These are phyloP conservation scores for Argopecten irradians DNA, from an alignment of 1,140 invertebrate genomes.

Conservation along the genomic window DNA sequence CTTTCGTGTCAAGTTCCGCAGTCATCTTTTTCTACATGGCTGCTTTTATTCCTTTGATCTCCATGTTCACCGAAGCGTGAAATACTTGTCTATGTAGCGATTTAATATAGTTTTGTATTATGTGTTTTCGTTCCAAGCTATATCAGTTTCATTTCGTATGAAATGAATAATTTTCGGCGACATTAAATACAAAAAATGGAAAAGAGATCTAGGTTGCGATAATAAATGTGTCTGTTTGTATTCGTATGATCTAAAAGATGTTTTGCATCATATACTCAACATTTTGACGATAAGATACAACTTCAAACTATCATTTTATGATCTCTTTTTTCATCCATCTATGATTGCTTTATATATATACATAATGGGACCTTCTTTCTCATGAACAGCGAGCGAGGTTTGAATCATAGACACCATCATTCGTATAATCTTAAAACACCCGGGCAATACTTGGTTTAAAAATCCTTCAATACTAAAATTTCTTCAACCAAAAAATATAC, in stretches of 20 bases:
- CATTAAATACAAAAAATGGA: background rate
- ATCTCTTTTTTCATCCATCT: too few species aligned
- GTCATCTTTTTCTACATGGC: background rate
- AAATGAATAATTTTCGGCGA: background rate
- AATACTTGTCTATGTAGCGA: slow-evolving; percentile 5
- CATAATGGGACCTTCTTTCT: too few species aligned
- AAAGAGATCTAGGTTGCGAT: background rate
- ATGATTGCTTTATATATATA: too few species aligned
- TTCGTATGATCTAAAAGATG: background rate
- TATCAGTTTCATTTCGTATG: background rate
- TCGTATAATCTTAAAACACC: too few species aligned
- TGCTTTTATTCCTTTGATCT: background rate
- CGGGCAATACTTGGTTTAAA: too few species aligned
- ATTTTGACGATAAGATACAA: too few species aligned
- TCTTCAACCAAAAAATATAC: too few species aligned
- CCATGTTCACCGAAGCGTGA: background rate
- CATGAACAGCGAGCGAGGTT: too few species aligned
- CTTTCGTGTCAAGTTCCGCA: background rate
- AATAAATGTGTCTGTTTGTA: background rate
- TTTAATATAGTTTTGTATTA: background rate
- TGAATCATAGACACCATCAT: too few species aligned
- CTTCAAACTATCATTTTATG: too few species aligned
- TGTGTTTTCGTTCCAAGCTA: background rate
- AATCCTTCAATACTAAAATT: too few species aligned
- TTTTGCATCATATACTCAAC: background rate